A percentile compares a stretch with the other conserved stretches of the same genome.
phyloP scores from a whole-genome alignment of 2,888 invertebrate species.

The Lordiphosa andalusiaca region DNA sequence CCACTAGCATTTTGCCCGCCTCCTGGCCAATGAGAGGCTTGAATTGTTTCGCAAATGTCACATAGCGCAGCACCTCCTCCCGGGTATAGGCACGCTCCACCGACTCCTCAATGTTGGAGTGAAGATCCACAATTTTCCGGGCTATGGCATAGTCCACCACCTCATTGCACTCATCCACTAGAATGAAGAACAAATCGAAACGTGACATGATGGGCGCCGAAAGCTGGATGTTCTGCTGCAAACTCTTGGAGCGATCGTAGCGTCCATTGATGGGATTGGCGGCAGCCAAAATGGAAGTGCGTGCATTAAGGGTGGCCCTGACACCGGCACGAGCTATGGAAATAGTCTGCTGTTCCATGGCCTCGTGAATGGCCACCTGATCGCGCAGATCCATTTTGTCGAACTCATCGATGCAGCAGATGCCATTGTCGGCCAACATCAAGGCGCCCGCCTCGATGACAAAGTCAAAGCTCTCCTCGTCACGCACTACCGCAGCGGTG shows the following conservation, averaged over 20 bases:
- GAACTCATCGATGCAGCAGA: slow-evolving; percentile 99
- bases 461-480: slow-evolving; percentile 98
- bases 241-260: slow-evolving; percentile 95
- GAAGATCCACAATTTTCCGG: slow-evolving; percentile 95
- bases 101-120: slow-evolving; percentile 90
- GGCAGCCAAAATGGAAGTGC: slow-evolving; percentile 98
- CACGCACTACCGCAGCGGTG: slow-evolving; percentile 97
- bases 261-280: slow-evolving; percentile 99
- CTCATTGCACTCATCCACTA: slow-evolving; percentile 98
- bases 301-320: slow-evolving; percentile 97
- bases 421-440: slow-evolving; percentile 99
- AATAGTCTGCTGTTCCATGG: slow-evolving; percentile 99
- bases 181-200: slow-evolving; percentile 98
- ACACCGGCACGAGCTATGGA: slow-evolving; percentile 99
- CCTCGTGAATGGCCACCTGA: slow-evolving; percentile 99
- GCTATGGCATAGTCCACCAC: slow-evolving; percentile 98
- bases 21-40: slow-evolving; percentile 93
- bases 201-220: slow-evolving; percentile 99
- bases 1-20: slow-evolving; percentile 90
- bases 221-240: slow-evolving; percentile 96
- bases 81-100: slow-evolving; percentile 91
- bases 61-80: slow-evolving; percentile 95
- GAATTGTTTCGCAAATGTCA: slow-evolving; percentile 97
- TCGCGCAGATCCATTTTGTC: slow-evolving; percentile 99
- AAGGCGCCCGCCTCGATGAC: slow-evolving; percentile 99